phyloP scores from a whole-genome alignment of 2,888 invertebrate species.

The Pollenia labialis region DNA sequence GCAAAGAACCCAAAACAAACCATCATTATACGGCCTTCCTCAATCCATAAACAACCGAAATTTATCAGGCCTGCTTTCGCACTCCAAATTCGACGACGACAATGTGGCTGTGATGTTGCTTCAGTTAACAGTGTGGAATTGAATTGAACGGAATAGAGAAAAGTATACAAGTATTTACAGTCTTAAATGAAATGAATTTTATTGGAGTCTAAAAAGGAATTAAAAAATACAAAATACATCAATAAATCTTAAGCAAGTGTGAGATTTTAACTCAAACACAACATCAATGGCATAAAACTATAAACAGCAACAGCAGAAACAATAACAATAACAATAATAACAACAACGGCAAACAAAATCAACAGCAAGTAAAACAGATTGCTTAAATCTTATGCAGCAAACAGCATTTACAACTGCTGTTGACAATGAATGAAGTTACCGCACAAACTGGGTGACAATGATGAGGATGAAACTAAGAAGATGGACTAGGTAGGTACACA shows the following conservation, averaged over 20 bases:
- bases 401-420: constrained; percentile 61
- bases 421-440: constrained; percentile 70
- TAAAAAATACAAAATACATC: constrained; percentile 71
- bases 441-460: constrained; percentile 73
- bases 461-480: constrained; percentile 39
- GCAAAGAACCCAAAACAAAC: constrained; percentile 75
- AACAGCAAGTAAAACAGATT: constrained; percentile 11
- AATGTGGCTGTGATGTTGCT: constrained; percentile 30
- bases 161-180: constrained; percentile 43
- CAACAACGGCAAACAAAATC: constrained; percentile 1
- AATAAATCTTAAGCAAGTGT: constrained; percentile 73
- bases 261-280: constrained; percentile 67
- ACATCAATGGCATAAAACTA: constrained; percentile 42
- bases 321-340: constrained; percentile 18
- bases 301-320: constrained; percentile 24
- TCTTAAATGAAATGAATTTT: constrained; percentile 71
- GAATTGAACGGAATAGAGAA: constrained; percentile 71
- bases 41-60: constrained; percentile 55
- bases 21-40: constrained; percentile 66
- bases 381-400: constrained; percentile 41
- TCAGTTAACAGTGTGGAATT: constrained; percentile 63
- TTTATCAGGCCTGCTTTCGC: constrained; percentile 41
- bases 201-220: constrained; percentile 73
- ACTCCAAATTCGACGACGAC: constrained; percentile 29
- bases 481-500: constrained; percentile 42